phyloP scores from a whole-genome alignment of 2,797 vertebrate species.

The Cossypha caffra region DNA sequence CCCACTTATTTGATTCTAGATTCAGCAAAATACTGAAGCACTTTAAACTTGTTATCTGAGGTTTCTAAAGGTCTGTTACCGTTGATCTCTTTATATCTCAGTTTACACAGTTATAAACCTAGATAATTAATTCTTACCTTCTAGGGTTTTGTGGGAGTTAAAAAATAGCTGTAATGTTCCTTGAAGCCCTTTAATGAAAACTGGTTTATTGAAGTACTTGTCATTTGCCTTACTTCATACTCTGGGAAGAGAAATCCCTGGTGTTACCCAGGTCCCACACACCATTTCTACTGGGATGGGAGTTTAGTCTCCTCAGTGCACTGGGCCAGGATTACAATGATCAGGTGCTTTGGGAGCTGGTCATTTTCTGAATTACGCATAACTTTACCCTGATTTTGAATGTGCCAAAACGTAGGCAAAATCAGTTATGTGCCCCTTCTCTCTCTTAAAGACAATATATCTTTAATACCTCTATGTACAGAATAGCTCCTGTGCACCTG shows the following conservation, averaged over 20 bases:
- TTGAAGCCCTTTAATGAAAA: constrained; percentile 18
- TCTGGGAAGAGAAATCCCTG: not conserved
- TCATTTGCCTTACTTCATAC: not conserved
- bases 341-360: not conserved
- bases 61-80: constrained; percentile 60
- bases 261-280: not conserved
- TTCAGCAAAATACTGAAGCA: constrained; percentile 64
- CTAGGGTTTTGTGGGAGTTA: constrained; percentile 42
- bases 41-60: constrained; percentile 59
- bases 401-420: not conserved
- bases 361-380: not conserved
- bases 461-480: not conserved
- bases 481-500: constrained; percentile 25
- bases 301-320: not conserved
- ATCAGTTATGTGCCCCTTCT: not conserved
- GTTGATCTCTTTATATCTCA: constrained; percentile 50
- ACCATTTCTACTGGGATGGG: not conserved
- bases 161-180: constrained; percentile 38
- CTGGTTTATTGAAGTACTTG: not conserved
- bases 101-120: constrained; percentile 51
- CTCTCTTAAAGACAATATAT: not conserved
- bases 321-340: not conserved
- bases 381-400: not conserved
- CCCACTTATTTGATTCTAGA: constrained; percentile 60
- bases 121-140: constrained; percentile 61